Conservation (phyloP, 2,113 vertebrate genomes). For the Notiomystis cincta region DNA sequence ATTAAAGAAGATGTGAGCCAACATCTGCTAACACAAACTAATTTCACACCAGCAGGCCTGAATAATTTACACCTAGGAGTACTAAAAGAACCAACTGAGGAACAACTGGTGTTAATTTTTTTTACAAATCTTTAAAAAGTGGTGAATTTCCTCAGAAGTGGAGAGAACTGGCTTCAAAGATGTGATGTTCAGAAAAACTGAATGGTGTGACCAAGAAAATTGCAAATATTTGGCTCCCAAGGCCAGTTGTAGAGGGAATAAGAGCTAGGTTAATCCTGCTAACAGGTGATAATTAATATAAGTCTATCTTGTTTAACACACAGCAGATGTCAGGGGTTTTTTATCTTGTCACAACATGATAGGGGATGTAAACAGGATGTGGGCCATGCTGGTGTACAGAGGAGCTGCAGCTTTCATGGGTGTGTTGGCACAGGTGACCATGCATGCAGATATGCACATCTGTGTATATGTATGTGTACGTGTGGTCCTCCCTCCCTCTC, state of each 20-base stretch:
- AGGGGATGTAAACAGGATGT: background rate
- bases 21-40: background rate
- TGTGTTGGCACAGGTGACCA: fast-evolving
- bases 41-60: background rate
- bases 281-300: background rate
- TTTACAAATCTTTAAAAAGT: background rate
- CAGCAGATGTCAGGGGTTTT: background rate
- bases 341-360: background rate
- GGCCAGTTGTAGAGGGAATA: background rate
- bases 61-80: background rate
- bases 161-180: background rate
- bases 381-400: background rate
- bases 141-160: background rate
- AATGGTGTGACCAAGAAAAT: background rate
- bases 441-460: background rate
- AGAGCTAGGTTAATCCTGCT: background rate
- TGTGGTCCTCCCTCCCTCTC: background rate
- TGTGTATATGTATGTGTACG: too few relatives aligned
- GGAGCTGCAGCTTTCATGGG: background rate
- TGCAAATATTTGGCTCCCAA: background rate
- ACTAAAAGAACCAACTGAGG: background rate
- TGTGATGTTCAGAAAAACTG: background rate
- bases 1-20: background rate
- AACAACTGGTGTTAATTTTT: background rate
- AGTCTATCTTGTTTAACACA: background rate